Conservation (phyloP, 2,888 invertebrate species). For the Stenodema calcarata region DNA sequence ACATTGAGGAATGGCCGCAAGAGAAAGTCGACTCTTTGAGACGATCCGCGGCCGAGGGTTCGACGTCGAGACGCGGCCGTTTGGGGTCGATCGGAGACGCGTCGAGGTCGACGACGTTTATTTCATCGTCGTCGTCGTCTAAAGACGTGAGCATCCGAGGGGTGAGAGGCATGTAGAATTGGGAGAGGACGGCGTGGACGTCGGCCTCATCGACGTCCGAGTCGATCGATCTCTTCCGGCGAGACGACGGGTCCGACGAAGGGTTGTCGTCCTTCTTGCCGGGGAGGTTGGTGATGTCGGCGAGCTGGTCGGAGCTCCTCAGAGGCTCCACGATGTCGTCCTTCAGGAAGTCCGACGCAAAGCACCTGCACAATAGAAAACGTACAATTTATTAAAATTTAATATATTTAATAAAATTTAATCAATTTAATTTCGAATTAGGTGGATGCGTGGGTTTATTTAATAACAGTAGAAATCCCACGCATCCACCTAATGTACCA, state of each 20-base stretch:
- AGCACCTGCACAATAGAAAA: slow-evolving; percentile 49
- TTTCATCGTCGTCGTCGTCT: slow-evolving; percentile 68
- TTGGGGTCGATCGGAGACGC: slow-evolving; percentile 56
- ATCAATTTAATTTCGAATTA: no score
- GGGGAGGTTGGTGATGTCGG: slow-evolving; percentile 58
- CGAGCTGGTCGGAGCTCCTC: slow-evolving; percentile 53
- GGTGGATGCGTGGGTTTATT: no score
- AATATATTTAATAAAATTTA: no score
- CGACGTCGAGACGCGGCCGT: slow-evolving; percentile 53
- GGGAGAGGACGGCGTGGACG: slow-evolving; percentile 73
- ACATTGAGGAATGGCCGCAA: slow-evolving; percentile 72
- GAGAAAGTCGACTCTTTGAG: slow-evolving; percentile 59
- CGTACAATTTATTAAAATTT: no score
- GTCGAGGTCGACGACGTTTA: slow-evolving; percentile 62
- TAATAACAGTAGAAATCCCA: no score
- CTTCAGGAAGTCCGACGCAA: slow-evolving; percentile 55
- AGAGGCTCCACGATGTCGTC: slow-evolving; percentile 54
- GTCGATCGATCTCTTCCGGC: slow-evolving; percentile 65
- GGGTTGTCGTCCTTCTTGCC: slow-evolving; percentile 53
- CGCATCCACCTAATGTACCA: no score
- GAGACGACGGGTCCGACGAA: slow-evolving; percentile 26
- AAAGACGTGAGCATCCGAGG: slow-evolving; percentile 73
- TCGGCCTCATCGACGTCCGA: slow-evolving; percentile 72
- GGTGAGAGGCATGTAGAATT: slow-evolving; percentile 75
- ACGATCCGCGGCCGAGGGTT: slow-evolving; percentile 55